These are phyloP conservation scores for Ormyrus labotus DNA, from an alignment of 2,888 invertebrate genomes.

Conservation along the genomic window DNA sequence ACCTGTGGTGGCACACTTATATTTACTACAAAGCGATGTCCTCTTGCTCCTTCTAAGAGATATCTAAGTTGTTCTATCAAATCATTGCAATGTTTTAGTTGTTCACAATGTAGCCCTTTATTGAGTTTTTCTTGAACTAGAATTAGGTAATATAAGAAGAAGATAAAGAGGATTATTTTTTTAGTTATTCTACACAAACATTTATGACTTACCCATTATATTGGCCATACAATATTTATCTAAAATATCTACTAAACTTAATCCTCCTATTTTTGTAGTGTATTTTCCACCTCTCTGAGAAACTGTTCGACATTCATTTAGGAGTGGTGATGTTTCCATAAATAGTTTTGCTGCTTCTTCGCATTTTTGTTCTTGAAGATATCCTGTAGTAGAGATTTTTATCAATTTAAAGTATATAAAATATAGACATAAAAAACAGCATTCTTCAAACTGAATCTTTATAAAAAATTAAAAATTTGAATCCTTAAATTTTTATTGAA, in stretches of 20 bases:
- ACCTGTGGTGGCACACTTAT: constrained; percentile 72
- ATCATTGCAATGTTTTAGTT: constrained; percentile 68
- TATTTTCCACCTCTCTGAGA: constrained; percentile 65
- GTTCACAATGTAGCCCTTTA: constrained; percentile 67
- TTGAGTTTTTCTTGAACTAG: constrained; percentile 70
- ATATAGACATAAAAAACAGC: background rate
- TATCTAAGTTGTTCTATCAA: constrained; percentile 71
- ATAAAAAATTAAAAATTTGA: too few relatives aligned
- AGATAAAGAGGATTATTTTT: background rate
- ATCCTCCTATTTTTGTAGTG: constrained; percentile 67
- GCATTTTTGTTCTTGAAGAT: constrained; percentile 70
- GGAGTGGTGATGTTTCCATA: constrained; percentile 65
- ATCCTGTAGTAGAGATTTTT: constrained; percentile 64
- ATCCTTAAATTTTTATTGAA: too few relatives aligned
- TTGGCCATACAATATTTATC: constrained; percentile 71
- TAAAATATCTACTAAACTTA: constrained; percentile 68
- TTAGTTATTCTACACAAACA: background rate
- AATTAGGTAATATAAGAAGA: too few relatives aligned
- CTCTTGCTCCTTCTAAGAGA: constrained; percentile 68
- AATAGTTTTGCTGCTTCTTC: constrained; percentile 67
- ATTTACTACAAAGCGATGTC: constrained; percentile 71
- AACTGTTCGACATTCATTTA: constrained; percentile 67
- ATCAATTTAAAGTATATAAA: background rate
- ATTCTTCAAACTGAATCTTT: too few relatives aligned
- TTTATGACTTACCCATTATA: constrained; percentile 62